Evolutionary conservation across 2,888 invertebrate species (phyloP).

Genomic region (Callyntrura guangdongensis): DNA sequence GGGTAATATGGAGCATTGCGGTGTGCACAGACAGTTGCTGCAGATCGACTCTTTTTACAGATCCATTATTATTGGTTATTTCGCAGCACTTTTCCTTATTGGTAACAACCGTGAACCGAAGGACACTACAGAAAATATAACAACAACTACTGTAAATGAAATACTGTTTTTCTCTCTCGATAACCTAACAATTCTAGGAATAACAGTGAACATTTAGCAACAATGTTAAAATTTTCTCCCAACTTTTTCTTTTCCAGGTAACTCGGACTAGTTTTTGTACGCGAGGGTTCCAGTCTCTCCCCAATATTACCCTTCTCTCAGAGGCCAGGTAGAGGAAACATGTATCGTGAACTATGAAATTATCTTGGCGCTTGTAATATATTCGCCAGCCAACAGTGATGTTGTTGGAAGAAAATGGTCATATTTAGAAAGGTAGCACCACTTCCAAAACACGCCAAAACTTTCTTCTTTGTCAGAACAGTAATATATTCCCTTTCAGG

Average conservation of each 20-base stretch:
- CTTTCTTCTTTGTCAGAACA: background rate
- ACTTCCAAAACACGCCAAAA: slow-evolving; percentile 24
- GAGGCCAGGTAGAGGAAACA: background rate
- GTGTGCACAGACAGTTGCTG: background rate
- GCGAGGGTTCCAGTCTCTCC: background rate
- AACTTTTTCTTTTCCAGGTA: slow-evolving; percentile 8
- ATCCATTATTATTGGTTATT: background rate
- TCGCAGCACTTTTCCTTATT: slow-evolving; percentile 43
- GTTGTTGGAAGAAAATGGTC: background rate
- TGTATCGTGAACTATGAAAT: slow-evolving; percentile 37
- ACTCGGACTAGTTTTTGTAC: background rate
- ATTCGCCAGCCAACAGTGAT: background rate
- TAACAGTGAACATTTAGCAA: background rate
- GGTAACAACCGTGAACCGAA: slow-evolving; percentile 22
- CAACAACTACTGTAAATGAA: background rate
- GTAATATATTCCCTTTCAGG: slow-evolving; percentile 4
- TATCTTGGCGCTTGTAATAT: background rate
- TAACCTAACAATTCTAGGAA: background rate
- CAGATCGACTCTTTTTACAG: background rate
- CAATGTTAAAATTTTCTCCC: background rate
- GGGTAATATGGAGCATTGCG: background rate
- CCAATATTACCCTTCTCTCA: too few relatives aligned
- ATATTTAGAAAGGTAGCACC: slow-evolving; percentile 6
- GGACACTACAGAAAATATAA: background rate
- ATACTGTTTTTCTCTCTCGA: background rate